Percentiles rank a stretch among this genome's conserved stretches.
Conservation (phyloP, 2,888 invertebrate species). For the Luperina testacea region DNA sequence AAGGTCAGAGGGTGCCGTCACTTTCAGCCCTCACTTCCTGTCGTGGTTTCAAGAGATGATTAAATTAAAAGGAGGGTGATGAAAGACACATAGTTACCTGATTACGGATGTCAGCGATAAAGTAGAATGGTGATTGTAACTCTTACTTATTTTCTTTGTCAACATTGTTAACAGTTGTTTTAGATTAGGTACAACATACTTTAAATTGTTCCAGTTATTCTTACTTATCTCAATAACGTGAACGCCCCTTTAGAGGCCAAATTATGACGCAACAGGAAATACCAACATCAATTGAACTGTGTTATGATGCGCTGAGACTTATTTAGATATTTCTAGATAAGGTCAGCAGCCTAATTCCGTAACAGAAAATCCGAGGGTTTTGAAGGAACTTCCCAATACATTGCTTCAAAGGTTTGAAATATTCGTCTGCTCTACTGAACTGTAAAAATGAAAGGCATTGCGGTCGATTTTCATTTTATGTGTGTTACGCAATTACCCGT, state of each 20-base stretch:
- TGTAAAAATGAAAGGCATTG: not conserved
- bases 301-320: not conserved
- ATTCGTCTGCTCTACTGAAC: not conserved
- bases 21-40: not conserved
- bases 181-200: not conserved
- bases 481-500: not conserved
- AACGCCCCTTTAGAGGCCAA: constrained; percentile 36
- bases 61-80: not conserved
- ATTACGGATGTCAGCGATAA: not conserved
- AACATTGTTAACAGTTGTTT: constrained; percentile 42
- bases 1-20: not conserved
- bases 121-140: constrained; percentile 38
- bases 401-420: not conserved
- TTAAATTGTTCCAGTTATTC: constrained; percentile 34
- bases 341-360: not conserved
- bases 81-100: constrained; percentile 1
- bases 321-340: constrained; percentile 17
- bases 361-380: not conserved
- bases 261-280: constrained; percentile 33
- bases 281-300: constrained; percentile 1
- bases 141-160: constrained; percentile 35
- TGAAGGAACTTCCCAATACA: not conserved
- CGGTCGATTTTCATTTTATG: not conserved
- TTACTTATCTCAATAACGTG: constrained; percentile 44
- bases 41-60: not conserved